Evolutionary conservation across 2,113 vertebrate genomes (phyloP), one percentile per base, ranked within the genome.

Genomic region (Atherinomorus stipes): DNA sequence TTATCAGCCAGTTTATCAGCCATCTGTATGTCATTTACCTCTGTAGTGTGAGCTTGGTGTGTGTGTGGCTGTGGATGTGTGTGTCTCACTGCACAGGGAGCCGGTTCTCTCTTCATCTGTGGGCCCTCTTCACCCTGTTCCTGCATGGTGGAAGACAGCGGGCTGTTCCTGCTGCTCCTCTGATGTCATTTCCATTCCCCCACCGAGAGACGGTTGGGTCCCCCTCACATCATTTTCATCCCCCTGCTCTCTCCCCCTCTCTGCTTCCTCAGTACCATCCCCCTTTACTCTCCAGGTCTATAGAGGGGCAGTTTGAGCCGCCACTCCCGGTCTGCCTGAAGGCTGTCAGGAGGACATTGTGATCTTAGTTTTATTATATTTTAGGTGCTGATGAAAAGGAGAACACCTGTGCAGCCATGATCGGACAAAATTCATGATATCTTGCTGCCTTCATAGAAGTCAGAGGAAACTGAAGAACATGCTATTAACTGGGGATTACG

Each of bases 101-200:
- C 37, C 54, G 15, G 37, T 53, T 68, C 52, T 56, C 40, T 28
- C 44, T n/a, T 76, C 54, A 51, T 60, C 66, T 59, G 54, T 11
- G 12, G 59, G 47, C 58, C 49, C 47, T 54, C 23, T 26, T 71
- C 44, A 37, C 57, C 54, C 22, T 23, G 56, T 63, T 10, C 37
- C 67, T 54, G 57, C 65, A 60, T 16, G 34, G 38, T 65, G 40
- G 25, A 72, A 71, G 59, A 58, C 72, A 16, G 69, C 12, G 11
- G 45, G 64, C 69, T 49, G 26, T 34, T 62, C 78, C 61, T 47
- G 67, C 80, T 86, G 80, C 37, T 81, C 64, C 83, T 85, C 80
- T 88, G 82, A 91, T 89, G 87, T 88, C 88, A 51, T 70, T 77
- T 65, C 37, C 58, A n/a, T 11, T 37, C 13, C 63, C 76, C 73